Percentiles rank a stretch among this genome's conserved stretches.
Evolutionary conservation across 2,888 invertebrate species (phyloP).

Genomic region (Machimus atricapillus): DNA sequence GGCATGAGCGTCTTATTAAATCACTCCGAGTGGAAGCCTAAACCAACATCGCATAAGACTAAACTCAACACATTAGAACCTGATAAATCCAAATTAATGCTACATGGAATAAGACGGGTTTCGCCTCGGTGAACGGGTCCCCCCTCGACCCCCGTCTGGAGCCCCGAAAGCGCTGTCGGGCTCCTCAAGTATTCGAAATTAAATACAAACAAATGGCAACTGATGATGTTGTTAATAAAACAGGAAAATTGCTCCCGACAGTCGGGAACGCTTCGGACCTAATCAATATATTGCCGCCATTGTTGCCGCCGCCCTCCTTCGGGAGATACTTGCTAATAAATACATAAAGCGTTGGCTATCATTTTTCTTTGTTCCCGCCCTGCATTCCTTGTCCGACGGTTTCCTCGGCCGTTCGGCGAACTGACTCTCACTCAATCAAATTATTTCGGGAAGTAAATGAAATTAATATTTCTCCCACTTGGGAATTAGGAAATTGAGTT

Average conservation of each 20-base stretch:
- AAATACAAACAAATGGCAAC: conserved; percentile 47
- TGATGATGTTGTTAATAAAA: conserved; percentile 47
- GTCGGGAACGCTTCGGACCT: conserved; percentile 32
- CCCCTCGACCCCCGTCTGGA: neutral
- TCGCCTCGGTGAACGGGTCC: neutral
- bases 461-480: conserved; percentile 44
- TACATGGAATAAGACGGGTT: conserved; percentile 38
- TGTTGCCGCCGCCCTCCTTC: neutral
- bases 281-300: conserved; percentile 36
- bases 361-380: conserved; percentile 17
- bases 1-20: conserved; percentile 42
- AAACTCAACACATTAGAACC: conserved; percentile 47
- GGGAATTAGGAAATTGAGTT: conserved; percentile 37
- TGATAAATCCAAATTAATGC: conserved; percentile 46
- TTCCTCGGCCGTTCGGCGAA: neutral
- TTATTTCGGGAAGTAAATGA: conserved; percentile 43
- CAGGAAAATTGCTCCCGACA: conserved; percentile 38
- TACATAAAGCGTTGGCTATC: conserved; percentile 38
- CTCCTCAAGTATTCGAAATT: conserved; percentile 46
- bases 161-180: conserved; percentile 17
- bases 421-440: conserved; percentile 38
- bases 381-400: neutral
- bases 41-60: conserved; percentile 40
- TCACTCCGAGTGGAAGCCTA: conserved; percentile 26
- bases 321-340: conserved; percentile 39